These are phyloP conservation scores for Montipora sp. DNA, from an alignment of 64 coral and sea anemone species.

Conservation along the genomic window DNA sequence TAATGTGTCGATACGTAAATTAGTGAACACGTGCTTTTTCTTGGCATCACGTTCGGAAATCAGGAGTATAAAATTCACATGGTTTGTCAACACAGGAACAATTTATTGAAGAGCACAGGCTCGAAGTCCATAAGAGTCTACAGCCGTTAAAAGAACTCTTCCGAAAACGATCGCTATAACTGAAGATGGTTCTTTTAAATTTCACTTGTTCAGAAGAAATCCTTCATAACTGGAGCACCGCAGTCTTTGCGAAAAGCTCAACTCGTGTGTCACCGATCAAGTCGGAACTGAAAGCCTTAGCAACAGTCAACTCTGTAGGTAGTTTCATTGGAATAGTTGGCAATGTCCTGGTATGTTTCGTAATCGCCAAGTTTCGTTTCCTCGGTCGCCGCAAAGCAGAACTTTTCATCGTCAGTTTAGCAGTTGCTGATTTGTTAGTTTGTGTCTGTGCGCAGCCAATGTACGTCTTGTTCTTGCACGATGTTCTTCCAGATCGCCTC, in stretches of 20 bases:
- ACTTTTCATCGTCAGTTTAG: slow-evolving; percentile 77
- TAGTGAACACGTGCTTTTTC: neutral
- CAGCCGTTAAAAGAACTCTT: neutral
- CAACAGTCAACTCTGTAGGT: slow-evolving; percentile 46
- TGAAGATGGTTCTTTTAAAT: neutral
- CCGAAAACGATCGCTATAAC: neutral
- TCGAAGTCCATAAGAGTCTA: neutral
- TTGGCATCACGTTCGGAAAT: neutral
- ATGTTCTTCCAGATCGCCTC: neutral
- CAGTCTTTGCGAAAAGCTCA: neutral
- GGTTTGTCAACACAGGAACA: neutral
- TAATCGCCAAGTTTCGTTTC: slow-evolving; percentile 77
- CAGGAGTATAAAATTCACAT: neutral
- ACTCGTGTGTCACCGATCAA: neutral
- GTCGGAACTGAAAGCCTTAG: slow-evolving; percentile 40
- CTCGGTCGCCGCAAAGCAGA: slow-evolving; percentile 77
- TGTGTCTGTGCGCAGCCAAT: slow-evolving; percentile 78
- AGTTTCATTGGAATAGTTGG: slow-evolving; percentile 67
- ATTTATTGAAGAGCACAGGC: neutral
- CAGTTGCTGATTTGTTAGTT: slow-evolving; percentile 70
- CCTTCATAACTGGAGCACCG: neutral
- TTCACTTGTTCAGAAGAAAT: neutral
- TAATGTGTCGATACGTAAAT: neutral
- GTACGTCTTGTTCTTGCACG: slow-evolving; percentile 67
- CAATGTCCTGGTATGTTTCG: slow-evolving; percentile 79